Evolutionary conservation across 2,113 vertebrate genomes (phyloP).

Genomic region (Osmerus eperlanus): DNA sequence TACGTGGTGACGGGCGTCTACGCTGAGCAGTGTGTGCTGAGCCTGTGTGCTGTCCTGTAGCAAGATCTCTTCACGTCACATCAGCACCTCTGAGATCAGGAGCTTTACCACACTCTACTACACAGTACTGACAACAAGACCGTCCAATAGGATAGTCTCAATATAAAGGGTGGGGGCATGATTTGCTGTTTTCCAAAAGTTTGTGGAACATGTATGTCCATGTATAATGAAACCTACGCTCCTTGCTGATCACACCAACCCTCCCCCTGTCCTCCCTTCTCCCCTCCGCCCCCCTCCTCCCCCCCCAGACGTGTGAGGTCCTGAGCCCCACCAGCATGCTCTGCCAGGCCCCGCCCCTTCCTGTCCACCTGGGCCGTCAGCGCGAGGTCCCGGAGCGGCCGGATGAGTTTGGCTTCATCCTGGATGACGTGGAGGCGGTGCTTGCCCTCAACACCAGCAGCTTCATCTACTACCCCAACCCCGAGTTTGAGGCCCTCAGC

Average conservation of each 20-base stretch:
- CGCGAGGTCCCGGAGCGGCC: slow-evolving; percentile 83
- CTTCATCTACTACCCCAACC: slow-evolving; percentile 96
- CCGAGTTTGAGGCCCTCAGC: slow-evolving; percentile 88
- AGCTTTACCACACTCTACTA: background rate
- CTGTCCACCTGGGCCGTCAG: slow-evolving; percentile 76
- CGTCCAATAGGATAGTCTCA: too few species aligned
- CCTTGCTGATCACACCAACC: too few species aligned
- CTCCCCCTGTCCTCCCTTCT: too few species aligned
- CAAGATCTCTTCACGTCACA: background rate
- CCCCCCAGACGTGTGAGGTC: slow-evolving; percentile 81
- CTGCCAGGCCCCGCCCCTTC: slow-evolving; percentile 88
- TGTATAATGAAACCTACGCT: too few species aligned
- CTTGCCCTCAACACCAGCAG: slow-evolving; percentile 90
- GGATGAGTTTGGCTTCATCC: slow-evolving; percentile 93
- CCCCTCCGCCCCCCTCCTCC: background rate
- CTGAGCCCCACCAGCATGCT: slow-evolving; percentile 87
- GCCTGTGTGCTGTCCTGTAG: background rate
- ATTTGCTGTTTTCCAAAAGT: background rate
- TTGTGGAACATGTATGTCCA: too few species aligned
- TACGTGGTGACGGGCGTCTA: slow-evolving; percentile 8
- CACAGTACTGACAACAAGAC: too few species aligned
- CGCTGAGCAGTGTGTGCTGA: background rate
- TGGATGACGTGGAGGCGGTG: slow-evolving; percentile 89
- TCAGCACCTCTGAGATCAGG: background rate
- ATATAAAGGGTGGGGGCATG: too few species aligned